Base-by-base conservation (phyloP, 2,888 invertebrate species). In the Dioctria linearis region DNA sequence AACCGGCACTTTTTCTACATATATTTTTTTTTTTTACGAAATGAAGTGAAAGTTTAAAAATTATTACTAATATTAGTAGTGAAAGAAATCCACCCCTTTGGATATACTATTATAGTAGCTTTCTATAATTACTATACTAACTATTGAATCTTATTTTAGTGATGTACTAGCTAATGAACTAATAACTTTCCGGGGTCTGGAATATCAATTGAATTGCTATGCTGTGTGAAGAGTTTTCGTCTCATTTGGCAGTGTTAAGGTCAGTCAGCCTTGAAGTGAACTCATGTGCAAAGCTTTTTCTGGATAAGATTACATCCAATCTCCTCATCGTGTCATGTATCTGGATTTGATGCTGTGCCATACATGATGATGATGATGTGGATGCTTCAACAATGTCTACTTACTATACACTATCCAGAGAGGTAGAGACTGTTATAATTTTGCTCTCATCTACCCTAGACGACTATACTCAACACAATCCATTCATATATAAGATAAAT, bases 11-110 rank as follows among this genome's bases (percentile, higher is more conserved):
- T 54, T 67, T 51, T 69, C 69, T 37, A 69, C 2, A 25, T 25
- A 25, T 25, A 25, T 25, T 25, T 25, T 25, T 25, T 25, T 25
- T 25, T 25, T 69, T 25, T 43, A 25, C 37, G 51, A 69, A 69
- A 69, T 51, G 69, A 51, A 69, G 69, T 69, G 69, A 69, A 69
- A 69, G 69, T 69, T 51, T 69, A 49, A 69, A 25, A 25, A 25
- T 25, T 25, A 69, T 69, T 69, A n/a, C 51, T 9, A 66, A n/a
- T 66, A 4, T 66, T n/a, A 51, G 51, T 37, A 25, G 0, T 25
- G 25, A 25, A 25, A 25, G 25, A 37, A 54, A 4, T 39, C 69
- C 69, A 69, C n/a, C 69, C 67, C 67, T 49, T 54, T 46, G 25
- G 65, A 43, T 54, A 2, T 25, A 25, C 25, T 25, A 25, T 25